Evolutionary conservation across 2,113 vertebrate genomes (phyloP).

Genomic region (Callocephalon fimbriatum): DNA sequence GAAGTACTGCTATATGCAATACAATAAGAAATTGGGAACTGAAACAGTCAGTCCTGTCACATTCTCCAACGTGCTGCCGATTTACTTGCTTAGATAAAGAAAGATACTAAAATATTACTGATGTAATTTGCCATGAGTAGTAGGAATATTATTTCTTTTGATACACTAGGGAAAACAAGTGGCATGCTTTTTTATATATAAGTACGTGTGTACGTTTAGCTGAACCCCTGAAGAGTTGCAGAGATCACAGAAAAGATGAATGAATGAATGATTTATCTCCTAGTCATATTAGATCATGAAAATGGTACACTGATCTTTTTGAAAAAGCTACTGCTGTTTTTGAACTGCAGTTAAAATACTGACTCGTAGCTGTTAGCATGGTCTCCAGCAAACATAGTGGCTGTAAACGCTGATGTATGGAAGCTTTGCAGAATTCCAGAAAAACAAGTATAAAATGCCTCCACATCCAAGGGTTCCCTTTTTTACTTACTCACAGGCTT

Average conservation of each 20-base stretch:
- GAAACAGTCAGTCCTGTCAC: neutral
- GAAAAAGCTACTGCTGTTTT: neutral
- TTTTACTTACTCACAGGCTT: neutral
- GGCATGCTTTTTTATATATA: neutral
- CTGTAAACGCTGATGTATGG: neutral
- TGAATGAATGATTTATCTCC: neutral
- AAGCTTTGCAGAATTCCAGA: neutral
- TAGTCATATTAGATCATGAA: neutral
- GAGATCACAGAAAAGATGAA: neutral
- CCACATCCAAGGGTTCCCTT: neutral
- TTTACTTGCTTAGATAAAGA: constrained; percentile 34
- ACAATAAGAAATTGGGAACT: neutral
- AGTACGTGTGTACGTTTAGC: neutral
- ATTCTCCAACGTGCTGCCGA: neutral
- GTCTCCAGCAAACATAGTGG: neutral
- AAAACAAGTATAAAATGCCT: neutral
- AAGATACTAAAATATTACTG: neutral
- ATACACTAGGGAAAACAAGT: neutral
- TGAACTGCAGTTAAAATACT: neutral
- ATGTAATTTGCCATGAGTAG: neutral
- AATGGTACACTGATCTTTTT: neutral
- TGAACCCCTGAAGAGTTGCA: neutral
- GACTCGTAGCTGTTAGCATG: neutral
- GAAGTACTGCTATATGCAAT: neutral
- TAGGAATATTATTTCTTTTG: constrained; percentile 13